Percentiles rank a stretch among this genome's conserved stretches.
Evolutionary conservation across 2,113 vertebrate genomes (phyloP).

Genomic region (Scartelaos histophorus): DNA sequence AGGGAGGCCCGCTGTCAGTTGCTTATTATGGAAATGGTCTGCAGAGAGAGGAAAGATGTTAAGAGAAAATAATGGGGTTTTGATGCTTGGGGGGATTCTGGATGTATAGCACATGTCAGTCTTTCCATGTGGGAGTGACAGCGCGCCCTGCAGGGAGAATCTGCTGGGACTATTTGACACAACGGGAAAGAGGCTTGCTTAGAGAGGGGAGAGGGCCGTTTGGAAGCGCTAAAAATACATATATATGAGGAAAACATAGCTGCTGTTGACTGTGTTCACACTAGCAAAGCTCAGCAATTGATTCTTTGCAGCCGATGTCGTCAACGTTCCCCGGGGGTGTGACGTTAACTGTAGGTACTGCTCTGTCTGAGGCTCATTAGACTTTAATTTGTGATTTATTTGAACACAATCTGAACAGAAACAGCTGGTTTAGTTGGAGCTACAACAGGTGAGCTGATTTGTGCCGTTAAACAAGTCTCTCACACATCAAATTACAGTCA

Average conservation of each 20-base stretch:
- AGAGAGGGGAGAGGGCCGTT: not conserved
- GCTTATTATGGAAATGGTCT: constrained; percentile 31
- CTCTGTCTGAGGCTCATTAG: no score
- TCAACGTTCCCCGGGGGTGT: no score
- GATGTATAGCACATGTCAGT: constrained; percentile 52
- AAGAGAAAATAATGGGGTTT: constrained; percentile 36
- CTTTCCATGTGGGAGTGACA: constrained; percentile 20
- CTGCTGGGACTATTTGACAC: not conserved
- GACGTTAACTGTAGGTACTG: no score
- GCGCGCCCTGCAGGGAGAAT: constrained; percentile 26
- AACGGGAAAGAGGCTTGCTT: not conserved
- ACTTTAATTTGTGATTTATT: no score
- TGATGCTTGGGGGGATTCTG: constrained; percentile 24
- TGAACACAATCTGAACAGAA: no score
- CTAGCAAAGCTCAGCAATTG: no score
- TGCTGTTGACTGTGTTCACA: no score
- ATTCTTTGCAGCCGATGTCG: no score
- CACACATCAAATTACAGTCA: no score
- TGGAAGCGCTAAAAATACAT: not conserved
- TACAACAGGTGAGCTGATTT: no score
- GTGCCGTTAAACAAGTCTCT: no score
- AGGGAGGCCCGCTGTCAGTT: constrained; percentile 43
- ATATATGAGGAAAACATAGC: not conserved
- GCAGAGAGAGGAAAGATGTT: constrained; percentile 38
- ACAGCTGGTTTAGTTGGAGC: no score